phyloP scores from a whole-genome alignment of 2,797 vertebrate genomes.

The Capromys pilorides region DNA sequence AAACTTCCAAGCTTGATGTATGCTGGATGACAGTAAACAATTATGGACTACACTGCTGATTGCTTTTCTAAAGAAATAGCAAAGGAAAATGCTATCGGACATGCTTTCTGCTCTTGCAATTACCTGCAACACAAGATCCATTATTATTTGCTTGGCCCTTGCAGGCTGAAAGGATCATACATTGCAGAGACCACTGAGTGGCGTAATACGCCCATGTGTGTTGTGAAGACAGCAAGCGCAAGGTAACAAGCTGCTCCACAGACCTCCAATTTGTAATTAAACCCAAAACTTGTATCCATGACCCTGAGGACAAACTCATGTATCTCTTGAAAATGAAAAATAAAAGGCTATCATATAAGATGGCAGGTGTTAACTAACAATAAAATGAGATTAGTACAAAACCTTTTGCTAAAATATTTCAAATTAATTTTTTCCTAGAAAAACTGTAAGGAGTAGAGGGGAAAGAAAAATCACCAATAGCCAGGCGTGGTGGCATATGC shows the following conservation, averaged over 20 bases:
- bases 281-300: background rate
- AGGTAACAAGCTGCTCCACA: background rate
- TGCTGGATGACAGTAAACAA: background rate
- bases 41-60: background rate
- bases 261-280: background rate
- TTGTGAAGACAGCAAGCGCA: background rate
- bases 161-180: background rate
- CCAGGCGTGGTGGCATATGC: no score
- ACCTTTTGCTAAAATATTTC: constrained; percentile 32
- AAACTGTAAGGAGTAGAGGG: background rate
- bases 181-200: background rate
- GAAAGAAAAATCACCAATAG: background rate
- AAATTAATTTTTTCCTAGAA: background rate
- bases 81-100: background rate
- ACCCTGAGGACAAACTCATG: background rate
- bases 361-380: background rate
- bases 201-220: background rate
- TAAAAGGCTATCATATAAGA: background rate
- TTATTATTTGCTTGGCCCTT: background rate
- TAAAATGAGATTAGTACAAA: background rate
- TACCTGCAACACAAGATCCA: background rate
- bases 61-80: background rate
- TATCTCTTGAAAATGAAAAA: background rate
- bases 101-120: constrained; percentile 31
- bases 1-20: constrained; percentile 10